Conservation (phyloP, 2,888 invertebrate genomes). For the Oligia latruncula region DNA sequence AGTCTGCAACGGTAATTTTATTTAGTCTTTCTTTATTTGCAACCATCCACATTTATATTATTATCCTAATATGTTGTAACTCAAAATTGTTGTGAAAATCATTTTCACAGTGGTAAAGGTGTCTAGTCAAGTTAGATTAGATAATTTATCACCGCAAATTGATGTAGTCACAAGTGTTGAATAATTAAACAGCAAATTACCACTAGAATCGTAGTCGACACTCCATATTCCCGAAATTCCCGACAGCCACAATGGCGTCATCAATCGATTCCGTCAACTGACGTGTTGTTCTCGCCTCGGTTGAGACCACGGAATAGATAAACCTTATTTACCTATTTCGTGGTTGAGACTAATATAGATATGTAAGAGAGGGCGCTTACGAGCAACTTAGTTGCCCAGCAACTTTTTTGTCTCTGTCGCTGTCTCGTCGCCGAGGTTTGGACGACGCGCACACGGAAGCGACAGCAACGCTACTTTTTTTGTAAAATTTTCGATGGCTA, state of each 20-base stretch:
- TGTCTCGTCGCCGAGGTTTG: not conserved
- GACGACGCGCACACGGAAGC: not conserved
- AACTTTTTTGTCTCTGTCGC: not conserved
- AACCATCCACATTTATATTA: no score
- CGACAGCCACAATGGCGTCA: conserved; percentile 9
- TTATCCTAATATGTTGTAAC: not conserved
- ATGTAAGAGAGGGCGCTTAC: not conserved
- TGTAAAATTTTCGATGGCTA: not conserved
- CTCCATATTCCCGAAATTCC: conserved; percentile 12
- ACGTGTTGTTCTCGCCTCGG: not conserved
- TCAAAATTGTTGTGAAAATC: not conserved
- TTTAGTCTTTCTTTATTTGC: not conserved
- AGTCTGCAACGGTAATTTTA: not conserved
- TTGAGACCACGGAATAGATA: not conserved
- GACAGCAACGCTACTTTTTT: not conserved
- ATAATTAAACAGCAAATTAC: conserved; percentile 19
- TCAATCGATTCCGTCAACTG: conserved; percentile 4
- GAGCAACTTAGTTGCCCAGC: not conserved
- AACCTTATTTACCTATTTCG: no score
- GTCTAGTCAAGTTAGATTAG: not conserved
- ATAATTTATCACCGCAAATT: not conserved
- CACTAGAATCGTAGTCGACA: not conserved
- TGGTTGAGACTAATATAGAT: not conserved
- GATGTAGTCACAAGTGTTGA: not conserved
- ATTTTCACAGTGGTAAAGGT: not conserved